Conservation (phyloP, 2,888 invertebrate genomes). For the Machimus atricapillus region DNA sequence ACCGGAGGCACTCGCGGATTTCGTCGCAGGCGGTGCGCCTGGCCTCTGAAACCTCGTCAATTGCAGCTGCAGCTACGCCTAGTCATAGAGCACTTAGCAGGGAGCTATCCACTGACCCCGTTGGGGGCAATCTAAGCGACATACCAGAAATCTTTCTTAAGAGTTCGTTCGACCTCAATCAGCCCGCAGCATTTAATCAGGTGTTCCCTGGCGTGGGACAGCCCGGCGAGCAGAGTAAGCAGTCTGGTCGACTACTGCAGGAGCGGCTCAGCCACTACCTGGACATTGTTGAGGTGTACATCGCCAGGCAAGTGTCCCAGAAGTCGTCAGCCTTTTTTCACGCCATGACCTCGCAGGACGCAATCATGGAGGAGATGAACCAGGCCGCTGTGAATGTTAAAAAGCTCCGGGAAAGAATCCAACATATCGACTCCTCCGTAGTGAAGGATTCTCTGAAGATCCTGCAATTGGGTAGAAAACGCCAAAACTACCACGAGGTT, state of each 20-base stretch:
- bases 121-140: conserved; percentile 65
- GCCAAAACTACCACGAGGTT: conserved; percentile 71
- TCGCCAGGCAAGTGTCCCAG: conserved; percentile 87
- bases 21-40: conserved; percentile 46
- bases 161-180: conserved; percentile 78
- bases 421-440: conserved; percentile 77
- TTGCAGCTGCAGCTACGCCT: conserved; percentile 25
- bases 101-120: conserved; percentile 46
- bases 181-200: conserved; percentile 80
- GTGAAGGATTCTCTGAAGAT: conserved; percentile 83
- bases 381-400: conserved; percentile 80
- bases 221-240: conserved; percentile 55
- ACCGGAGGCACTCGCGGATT: conserved; percentile 69
- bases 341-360: conserved; percentile 98
- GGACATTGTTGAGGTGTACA: conserved; percentile 93
- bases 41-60: conserved; percentile 4
- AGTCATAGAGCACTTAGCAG: conserved; percentile 27
- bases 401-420: conserved; percentile 76
- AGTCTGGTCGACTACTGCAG: conserved; percentile 75
- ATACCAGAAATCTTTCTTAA: conserved; percentile 88
- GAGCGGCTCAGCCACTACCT: conserved; percentile 93
- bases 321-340: conserved; percentile 98
- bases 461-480: conserved; percentile 72
- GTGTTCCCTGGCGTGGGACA: conserved; percentile 78
- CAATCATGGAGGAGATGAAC: conserved; percentile 93